Evolutionary conservation across 2,113 vertebrate species (phyloP).

Genomic region (Boulengeromyrus knoepffleri): DNA sequence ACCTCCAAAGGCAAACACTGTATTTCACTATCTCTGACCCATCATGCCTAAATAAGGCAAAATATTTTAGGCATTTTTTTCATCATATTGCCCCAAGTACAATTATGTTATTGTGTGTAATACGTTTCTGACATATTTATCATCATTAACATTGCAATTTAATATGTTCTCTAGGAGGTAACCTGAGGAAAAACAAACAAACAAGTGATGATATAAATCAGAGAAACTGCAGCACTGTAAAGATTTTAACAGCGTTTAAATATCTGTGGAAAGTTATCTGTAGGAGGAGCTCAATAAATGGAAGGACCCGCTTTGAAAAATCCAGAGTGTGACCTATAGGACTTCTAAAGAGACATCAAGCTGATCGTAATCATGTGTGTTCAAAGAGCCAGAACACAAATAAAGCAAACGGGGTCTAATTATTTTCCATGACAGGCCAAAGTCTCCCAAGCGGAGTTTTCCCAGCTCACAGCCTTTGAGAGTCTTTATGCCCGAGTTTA

Average conservation of each 20-base stretch:
- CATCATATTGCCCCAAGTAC: neutral
- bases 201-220: neutral
- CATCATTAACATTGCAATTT: neutral
- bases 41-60: neutral
- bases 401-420: neutral
- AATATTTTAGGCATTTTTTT: neutral
- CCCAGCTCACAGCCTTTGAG: neutral
- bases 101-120: neutral
- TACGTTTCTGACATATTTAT: neutral
- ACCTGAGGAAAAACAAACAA: neutral
- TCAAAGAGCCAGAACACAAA: constrained; percentile 10
- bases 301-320: neutral
- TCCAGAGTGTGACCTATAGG: neutral
- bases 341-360: neutral
- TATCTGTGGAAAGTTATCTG: neutral
- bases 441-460: neutral
- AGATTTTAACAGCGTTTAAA: neutral
- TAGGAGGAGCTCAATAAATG: neutral
- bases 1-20: neutral
- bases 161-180: neutral
- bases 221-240: neutral
- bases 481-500: neutral
- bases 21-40: neutral
- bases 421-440: neutral
- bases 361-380: constrained; percentile 23